These are phyloP conservation scores for fruit fly (Drosophila melanogaster) DNA, from an alignment of 1,140 invertebrate species.

Conservation along the genomic window DNA sequence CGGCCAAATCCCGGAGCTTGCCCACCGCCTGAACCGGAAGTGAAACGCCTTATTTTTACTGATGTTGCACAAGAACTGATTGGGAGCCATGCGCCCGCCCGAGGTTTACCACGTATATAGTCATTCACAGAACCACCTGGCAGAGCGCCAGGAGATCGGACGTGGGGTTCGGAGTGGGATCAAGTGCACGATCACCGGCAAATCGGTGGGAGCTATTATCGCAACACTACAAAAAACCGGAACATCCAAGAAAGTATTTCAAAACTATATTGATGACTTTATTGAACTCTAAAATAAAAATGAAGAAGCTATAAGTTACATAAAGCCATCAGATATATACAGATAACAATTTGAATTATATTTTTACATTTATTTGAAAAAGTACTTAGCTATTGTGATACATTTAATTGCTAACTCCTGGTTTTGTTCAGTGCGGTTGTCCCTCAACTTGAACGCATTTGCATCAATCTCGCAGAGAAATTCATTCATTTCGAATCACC, in stretches of 20 bases:
- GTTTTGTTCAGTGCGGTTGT: slow-evolving; percentile 6
- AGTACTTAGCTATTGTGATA: not conserved
- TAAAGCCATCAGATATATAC: no score
- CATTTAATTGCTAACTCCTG: not conserved
- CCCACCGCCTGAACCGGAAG: not conserved
- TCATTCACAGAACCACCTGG: slow-evolving; percentile 54
- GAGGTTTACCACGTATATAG: slow-evolving; percentile 18
- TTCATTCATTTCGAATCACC: slow-evolving; percentile 18
- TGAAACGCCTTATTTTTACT: slow-evolving; percentile 13
- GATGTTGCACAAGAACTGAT: slow-evolving; percentile 48
- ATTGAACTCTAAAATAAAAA: no score
- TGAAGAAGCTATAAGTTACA: no score
- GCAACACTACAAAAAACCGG: slow-evolving; percentile 7
- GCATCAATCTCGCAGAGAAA: slow-evolving; percentile 13
- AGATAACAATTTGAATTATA: no score
- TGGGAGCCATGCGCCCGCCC: slow-evolving; percentile 17
- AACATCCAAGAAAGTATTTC: not conserved
- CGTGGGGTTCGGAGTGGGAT: not conserved
- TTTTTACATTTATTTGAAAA: not conserved
- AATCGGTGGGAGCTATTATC: not conserved
- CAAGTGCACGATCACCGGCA: slow-evolving; percentile 50
- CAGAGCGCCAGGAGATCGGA: slow-evolving; percentile 36
- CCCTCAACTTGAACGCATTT: slow-evolving; percentile 18
- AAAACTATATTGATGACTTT: no score
- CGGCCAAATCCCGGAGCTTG: slow-evolving; percentile 3